These are phyloP conservation scores for Procambarus clarkii DNA, from an alignment of 1,140 invertebrate species.

Conservation along the genomic window DNA sequence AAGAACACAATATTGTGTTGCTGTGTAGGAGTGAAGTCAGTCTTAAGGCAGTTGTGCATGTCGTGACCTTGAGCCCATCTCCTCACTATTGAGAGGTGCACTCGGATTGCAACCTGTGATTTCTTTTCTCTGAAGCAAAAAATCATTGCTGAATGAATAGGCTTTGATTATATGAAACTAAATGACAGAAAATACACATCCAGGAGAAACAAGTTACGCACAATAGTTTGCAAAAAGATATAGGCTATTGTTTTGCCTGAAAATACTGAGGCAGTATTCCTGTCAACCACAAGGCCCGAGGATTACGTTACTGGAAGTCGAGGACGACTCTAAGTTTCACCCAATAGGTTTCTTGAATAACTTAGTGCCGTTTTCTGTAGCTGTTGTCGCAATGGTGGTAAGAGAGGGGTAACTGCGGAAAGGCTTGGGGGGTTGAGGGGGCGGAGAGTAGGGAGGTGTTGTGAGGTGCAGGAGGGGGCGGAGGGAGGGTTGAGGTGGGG, in stretches of 20 bases:
- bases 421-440: background rate
- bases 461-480: conserved; percentile 19
- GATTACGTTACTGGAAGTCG: background rate
- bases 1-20: background rate
- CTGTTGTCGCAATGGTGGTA: background rate
- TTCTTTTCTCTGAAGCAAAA: conserved; percentile 42
- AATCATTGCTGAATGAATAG: conserved; percentile 25
- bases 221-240: conserved; percentile 13
- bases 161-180: conserved; percentile 42
- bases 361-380: background rate
- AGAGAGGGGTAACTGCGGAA: background rate
- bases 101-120: conserved; percentile 23
- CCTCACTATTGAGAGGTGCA: background rate
- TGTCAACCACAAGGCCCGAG: conserved; percentile 34
- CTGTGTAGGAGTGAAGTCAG: conserved; percentile 5
- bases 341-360: background rate
- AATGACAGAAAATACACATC: conserved; percentile 28
- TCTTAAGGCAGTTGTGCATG: conserved; percentile 41
- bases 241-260: conserved; percentile 10
- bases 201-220: background rate
- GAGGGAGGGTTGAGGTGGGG: conserved; percentile 3
- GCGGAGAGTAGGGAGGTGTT: background rate
- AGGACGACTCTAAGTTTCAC: background rate
- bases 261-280: background rate
- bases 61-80: conserved; percentile 31